phyloP scores from a whole-genome alignment of 2,797 vertebrate genomes.

The Lates japonicus region DNA sequence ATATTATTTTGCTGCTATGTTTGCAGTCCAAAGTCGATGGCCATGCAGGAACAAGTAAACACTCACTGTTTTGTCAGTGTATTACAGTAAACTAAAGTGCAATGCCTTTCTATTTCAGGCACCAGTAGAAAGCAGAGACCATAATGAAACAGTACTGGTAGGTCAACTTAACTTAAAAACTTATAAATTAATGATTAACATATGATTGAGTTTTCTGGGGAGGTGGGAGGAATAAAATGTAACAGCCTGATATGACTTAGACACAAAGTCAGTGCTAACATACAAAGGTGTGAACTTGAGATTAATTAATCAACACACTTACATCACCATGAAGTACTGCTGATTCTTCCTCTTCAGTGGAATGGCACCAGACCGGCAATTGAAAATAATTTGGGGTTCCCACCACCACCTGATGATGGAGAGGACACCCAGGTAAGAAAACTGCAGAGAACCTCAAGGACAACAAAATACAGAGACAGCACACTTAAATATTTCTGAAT shows the following conservation, averaged over 20 bases:
- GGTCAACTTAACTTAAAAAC: neutral
- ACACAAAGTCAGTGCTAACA: neutral
- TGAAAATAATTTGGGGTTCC: fast-evolving
- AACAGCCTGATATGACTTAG: neutral
- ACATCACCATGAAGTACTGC: neutral
- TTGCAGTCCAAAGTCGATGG: neutral
- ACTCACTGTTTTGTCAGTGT: neutral
- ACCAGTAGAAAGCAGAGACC: fast-evolving
- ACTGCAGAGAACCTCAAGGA: neutral
- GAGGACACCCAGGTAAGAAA: slow-evolving; percentile 1
- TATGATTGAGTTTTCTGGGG: neutral
- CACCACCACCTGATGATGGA: neutral
- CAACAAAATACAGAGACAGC: neutral
- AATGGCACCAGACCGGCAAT: fast-evolving
- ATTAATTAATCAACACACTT: neutral
- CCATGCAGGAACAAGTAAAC: slow-evolving; percentile 1
- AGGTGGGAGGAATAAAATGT: neutral
- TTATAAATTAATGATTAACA: neutral
- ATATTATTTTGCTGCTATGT: neutral
- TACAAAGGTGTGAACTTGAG: neutral
- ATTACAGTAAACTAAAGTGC: neutral
- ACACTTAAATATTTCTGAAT: neutral
- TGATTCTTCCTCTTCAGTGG: neutral
- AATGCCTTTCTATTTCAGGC: slow-evolving; percentile 19
- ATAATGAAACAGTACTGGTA: neutral